phyloP scores from a whole-genome alignment of 2,797 vertebrate species.

The Myotis vivesi region DNA sequence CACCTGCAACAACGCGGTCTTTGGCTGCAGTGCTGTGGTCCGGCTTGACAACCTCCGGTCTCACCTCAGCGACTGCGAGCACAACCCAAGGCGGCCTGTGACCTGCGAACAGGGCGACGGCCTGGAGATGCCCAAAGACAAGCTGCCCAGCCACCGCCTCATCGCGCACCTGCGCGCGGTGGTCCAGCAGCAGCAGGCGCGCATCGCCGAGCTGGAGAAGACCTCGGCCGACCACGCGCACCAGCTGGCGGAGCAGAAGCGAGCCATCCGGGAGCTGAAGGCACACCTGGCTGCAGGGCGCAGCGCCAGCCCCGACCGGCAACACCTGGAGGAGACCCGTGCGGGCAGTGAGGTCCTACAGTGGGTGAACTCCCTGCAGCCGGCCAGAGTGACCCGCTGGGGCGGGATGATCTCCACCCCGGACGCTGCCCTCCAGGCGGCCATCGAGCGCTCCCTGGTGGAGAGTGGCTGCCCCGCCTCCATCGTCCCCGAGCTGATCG shows the following conservation, averaged over 20 bases:
- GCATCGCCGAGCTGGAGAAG: slow-evolving; percentile 96
- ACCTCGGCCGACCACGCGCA: slow-evolving; percentile 95
- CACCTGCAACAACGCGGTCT: slow-evolving; percentile 94
- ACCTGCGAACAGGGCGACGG: slow-evolving; percentile 97
- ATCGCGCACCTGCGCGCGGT: slow-evolving; percentile 95
- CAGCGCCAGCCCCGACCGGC: slow-evolving; percentile 96
- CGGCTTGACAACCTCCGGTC: slow-evolving; percentile 96
- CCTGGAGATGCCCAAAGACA: slow-evolving; percentile 98
- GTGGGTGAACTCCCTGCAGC: slow-evolving; percentile 99
- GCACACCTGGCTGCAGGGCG: slow-evolving; percentile 98
- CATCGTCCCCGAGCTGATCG: slow-evolving; percentile 96
- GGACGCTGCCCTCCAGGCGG: slow-evolving; percentile 95
- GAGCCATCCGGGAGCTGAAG: slow-evolving; percentile 97
- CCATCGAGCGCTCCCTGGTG: slow-evolving; percentile 96
- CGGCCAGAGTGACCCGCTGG: slow-evolving; percentile 96
- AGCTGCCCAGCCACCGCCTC: slow-evolving; percentile 95
- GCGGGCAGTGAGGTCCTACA: slow-evolving; percentile 98
- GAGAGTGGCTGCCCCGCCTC: slow-evolving; percentile 97
- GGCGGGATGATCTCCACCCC: slow-evolving; percentile 99
- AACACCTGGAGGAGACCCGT: slow-evolving; percentile 97
- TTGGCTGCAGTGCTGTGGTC: slow-evolving; percentile 95
- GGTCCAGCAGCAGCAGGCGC: slow-evolving; percentile 94
- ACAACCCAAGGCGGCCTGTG: slow-evolving; percentile 97
- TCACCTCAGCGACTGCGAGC: slow-evolving; percentile 97
- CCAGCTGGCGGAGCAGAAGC: slow-evolving; percentile 97